phyloP scores from a whole-genome alignment of 2,888 invertebrate species.

The Anoncus sp. region DNA sequence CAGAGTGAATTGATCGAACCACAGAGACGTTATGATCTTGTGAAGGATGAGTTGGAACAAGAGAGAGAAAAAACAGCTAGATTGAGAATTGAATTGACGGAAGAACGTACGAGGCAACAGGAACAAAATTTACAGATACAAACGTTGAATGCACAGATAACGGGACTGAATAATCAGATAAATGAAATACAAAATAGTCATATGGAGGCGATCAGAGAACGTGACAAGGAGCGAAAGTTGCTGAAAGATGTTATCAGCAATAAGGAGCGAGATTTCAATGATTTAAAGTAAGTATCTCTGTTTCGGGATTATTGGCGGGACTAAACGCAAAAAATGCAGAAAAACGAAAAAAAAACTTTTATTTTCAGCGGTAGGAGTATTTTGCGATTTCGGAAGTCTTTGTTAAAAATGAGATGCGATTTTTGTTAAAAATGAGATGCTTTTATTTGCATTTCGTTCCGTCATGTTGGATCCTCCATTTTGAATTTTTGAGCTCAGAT shows the following conservation, averaged over 20 bases:
- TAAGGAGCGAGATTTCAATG: conserved; percentile 75
- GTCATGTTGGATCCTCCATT: no score
- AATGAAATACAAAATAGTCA: conserved; percentile 74
- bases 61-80: conserved; percentile 72
- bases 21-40: conserved; percentile 74
- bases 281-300: conserved; percentile 71
- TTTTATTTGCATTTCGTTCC: no score
- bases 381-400: no score
- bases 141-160: conserved; percentile 73
- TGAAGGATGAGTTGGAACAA: conserved; percentile 75
- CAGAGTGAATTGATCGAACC: conserved; percentile 78
- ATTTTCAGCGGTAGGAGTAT: no score
- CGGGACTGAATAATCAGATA: conserved; percentile 72
- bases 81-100: conserved; percentile 73
- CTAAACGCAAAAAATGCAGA: not conserved
- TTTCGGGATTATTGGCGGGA: not conserved
- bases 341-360: not conserved
- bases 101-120: conserved; percentile 71
- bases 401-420: no score
- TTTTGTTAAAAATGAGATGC: no score
- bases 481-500: no score
- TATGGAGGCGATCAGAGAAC: conserved; percentile 71
- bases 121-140: conserved; percentile 75
- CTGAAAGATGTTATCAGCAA: conserved; percentile 71
- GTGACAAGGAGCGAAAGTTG: conserved; percentile 74